Percentiles rank a stretch among this genome's conserved stretches.
These are phyloP conservation scores for Pionites leucogaster DNA, from an alignment of 2,113 vertebrate species.

Conservation along the genomic window DNA sequence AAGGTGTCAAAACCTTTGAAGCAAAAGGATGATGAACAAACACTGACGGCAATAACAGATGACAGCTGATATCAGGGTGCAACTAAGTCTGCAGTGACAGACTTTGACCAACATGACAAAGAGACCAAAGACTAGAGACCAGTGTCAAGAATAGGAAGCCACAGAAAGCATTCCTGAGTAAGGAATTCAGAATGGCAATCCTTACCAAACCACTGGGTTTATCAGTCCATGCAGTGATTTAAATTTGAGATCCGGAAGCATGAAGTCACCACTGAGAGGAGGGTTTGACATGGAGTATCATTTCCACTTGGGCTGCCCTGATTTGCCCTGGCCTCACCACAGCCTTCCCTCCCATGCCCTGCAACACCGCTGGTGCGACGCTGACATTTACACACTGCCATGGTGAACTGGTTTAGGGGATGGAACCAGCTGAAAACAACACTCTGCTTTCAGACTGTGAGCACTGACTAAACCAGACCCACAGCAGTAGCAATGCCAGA, in stretches of 20 bases:
- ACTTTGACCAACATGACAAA: background rate
- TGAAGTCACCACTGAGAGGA: background rate
- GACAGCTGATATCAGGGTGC: background rate
- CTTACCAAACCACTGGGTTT: background rate
- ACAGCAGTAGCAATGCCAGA: accelerated
- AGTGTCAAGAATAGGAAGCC: background rate
- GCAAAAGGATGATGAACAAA: background rate
- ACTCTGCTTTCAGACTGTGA: background rate
- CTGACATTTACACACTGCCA: background rate
- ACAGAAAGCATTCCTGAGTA: background rate
- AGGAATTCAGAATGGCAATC: background rate
- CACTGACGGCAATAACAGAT: background rate
- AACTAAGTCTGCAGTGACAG: background rate
- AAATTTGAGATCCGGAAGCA: background rate
- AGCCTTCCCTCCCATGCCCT: background rate
- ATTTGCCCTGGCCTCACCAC: accelerated
- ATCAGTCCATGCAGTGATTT: background rate
- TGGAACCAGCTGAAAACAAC: background rate
- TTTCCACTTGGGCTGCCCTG: background rate
- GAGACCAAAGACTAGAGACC: background rate
- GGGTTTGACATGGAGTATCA: background rate
- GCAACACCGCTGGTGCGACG: accelerated
- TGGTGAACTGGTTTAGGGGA: background rate
- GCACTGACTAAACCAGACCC: background rate
- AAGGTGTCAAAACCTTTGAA: background rate